phyloP scores from a whole-genome alignment of 2,888 invertebrate genomes.

The Stomorhina lunata region DNA sequence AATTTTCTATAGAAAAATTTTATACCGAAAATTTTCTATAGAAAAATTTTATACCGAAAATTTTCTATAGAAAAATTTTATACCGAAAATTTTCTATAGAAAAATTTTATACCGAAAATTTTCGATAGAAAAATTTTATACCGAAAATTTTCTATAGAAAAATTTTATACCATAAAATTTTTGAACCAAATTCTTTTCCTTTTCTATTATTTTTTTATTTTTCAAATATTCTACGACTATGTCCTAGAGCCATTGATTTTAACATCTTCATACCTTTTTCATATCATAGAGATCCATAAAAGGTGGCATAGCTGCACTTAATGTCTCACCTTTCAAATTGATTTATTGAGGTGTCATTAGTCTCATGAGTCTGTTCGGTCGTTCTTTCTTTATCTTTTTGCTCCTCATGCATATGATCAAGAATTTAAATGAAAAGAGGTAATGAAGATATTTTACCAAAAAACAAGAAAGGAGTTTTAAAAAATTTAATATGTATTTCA shows the following conservation, averaged over 20 bases:
- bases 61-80: too few species aligned
- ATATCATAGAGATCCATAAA: slow-evolving; percentile 35
- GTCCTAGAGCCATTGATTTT: slow-evolving; percentile 34
- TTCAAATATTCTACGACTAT: neutral
- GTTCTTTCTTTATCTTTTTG: slow-evolving; percentile 36
- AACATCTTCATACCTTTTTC: slow-evolving; percentile 48
- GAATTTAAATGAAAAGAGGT: slow-evolving; percentile 69
- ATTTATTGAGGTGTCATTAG: slow-evolving; percentile 79
- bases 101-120: too few species aligned
- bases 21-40: too few species aligned
- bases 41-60: too few species aligned
- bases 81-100: too few species aligned
- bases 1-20: too few species aligned
- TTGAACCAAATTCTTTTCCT: too few species aligned
- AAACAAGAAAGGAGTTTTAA: slow-evolving; percentile 16
- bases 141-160: too few species aligned
- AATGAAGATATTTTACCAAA: slow-evolving; percentile 71
- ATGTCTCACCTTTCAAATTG: slow-evolving; percentile 78
- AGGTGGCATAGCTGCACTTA: slow-evolving; percentile 56
- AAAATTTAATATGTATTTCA: neutral
- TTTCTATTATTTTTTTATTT: too few species aligned
- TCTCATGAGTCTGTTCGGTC: slow-evolving; percentile 73
- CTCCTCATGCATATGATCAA: neutral
- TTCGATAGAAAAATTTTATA: too few species aligned
- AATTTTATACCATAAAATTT: too few species aligned